Evolutionary conservation across 2,888 invertebrate species (phyloP).

Genomic region (Andrena fulva): DNA sequence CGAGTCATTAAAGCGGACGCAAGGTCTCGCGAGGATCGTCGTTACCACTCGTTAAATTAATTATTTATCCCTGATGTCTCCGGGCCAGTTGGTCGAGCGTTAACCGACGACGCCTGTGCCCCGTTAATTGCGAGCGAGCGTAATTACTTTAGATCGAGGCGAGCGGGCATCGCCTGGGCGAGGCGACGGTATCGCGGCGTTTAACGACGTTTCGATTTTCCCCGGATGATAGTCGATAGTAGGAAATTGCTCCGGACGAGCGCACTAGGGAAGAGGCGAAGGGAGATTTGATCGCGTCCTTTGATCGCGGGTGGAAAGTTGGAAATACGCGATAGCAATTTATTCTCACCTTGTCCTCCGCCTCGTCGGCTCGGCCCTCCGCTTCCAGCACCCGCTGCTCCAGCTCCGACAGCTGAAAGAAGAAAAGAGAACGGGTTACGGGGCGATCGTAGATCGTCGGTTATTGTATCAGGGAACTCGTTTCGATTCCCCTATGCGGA

Average conservation of each 20-base stretch:
- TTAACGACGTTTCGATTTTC: slow-evolving; percentile 24
- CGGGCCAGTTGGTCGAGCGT: slow-evolving; percentile 38
- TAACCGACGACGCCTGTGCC: slow-evolving; percentile 40
- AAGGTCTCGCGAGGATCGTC: slow-evolving; percentile 29
- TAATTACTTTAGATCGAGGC: slow-evolving; percentile 48
- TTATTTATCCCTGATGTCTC: slow-evolving; percentile 61
- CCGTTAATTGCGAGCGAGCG: slow-evolving; percentile 51
- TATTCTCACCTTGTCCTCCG: slow-evolving; percentile 95
- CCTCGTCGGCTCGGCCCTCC: slow-evolving; percentile 96
- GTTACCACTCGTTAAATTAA: slow-evolving; percentile 60
- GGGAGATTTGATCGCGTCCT: no score
- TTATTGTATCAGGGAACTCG: no score
- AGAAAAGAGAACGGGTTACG: slow-evolving; percentile 23
- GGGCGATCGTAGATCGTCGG: not conserved
- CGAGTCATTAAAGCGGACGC: slow-evolving; percentile 36
- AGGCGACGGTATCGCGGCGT: not conserved
- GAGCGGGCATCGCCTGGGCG: slow-evolving; percentile 4
- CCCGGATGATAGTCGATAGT: no score
- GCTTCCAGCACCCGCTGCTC: slow-evolving; percentile 97
- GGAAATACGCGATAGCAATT: slow-evolving; percentile 40
- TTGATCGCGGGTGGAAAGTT: not conserved
- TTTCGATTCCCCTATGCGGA: no score
- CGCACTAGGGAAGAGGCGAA: no score
- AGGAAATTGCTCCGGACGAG: no score
- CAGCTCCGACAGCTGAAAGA: slow-evolving; percentile 95